Evolutionary conservation across 2,113 vertebrate species (phyloP).

Genomic region (Australoheros scitulus): DNA sequence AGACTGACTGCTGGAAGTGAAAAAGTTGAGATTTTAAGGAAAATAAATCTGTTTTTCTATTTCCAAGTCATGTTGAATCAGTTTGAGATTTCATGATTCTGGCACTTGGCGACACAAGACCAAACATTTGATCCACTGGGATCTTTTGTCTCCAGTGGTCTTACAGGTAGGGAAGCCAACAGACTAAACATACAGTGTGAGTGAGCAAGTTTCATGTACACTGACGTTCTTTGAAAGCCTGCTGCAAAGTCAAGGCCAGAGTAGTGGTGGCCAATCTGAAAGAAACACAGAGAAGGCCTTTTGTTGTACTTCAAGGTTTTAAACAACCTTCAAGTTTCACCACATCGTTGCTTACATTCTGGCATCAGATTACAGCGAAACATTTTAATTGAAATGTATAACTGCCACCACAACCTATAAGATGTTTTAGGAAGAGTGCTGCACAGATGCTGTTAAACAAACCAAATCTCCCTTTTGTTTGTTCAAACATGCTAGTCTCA

Average conservation of each 20-base stretch:
- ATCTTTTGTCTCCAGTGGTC: constrained; percentile 49
- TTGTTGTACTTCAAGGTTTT: constrained; percentile 57
- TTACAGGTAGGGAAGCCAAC: constrained; percentile 21
- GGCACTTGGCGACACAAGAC: constrained; percentile 42
- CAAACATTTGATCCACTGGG: constrained; percentile 43
- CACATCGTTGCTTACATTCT: constrained; percentile 26
- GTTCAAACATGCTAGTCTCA: background rate
- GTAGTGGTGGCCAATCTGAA: constrained; percentile 50
- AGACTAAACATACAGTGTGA: constrained; percentile 47
- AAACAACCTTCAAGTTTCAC: constrained; percentile 43
- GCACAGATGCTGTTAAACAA: background rate
- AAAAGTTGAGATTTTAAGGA: constrained; percentile 29
- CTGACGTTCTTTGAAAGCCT: constrained; percentile 25
- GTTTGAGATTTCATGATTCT: constrained; percentile 59
- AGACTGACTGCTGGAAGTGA: constrained; percentile 37
- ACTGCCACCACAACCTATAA: background rate
- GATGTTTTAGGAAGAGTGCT: background rate
- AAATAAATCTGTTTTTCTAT: constrained; percentile 43
- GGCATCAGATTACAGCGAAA: constrained; percentile 10
- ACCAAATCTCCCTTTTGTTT: background rate
- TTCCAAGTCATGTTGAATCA: constrained; percentile 57
- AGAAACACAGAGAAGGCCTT: constrained; percentile 45
- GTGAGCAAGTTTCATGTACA: constrained; percentile 16
- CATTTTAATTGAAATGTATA: constrained; percentile 17
- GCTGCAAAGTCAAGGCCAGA: constrained; percentile 60